phyloP scores from a whole-genome alignment of 2,113 vertebrate genomes.

The Sphyrna mokarran region DNA sequence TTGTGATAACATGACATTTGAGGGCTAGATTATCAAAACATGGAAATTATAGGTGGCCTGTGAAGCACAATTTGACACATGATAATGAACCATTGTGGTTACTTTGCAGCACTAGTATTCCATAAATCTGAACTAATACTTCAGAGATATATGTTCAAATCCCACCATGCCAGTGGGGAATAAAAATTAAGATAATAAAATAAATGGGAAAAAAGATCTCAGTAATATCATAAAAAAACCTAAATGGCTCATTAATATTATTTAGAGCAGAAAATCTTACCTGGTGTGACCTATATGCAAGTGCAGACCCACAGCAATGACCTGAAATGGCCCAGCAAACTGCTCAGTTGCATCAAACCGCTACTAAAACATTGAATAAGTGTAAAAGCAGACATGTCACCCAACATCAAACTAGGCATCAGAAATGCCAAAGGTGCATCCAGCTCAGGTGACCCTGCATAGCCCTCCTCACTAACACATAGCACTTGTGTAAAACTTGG shows the following conservation, averaged over 20 bases:
- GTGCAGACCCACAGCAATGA: background rate
- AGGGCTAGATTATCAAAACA: background rate
- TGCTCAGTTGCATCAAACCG: background rate
- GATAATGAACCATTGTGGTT: background rate
- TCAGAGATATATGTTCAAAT: background rate
- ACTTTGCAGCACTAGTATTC: background rate
- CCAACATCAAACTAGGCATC: no score
- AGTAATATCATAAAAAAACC: background rate
- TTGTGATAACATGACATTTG: background rate
- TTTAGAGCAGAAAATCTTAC: background rate
- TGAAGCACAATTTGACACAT: background rate
- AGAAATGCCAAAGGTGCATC: no score
- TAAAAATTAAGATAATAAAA: background rate
- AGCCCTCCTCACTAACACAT: no score
- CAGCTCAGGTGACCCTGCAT: no score
- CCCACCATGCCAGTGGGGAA: background rate
- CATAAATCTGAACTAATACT: background rate
- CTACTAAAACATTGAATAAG: background rate
- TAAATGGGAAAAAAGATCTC: background rate
- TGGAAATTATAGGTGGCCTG: background rate
- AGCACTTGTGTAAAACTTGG: no score
- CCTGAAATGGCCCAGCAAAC: background rate
- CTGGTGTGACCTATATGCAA: background rate
- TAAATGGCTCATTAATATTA: background rate
- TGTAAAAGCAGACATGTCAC: no score